Conservation (phyloP, 2,888 invertebrate genomes). For the Drosophila prolongata region DNA sequence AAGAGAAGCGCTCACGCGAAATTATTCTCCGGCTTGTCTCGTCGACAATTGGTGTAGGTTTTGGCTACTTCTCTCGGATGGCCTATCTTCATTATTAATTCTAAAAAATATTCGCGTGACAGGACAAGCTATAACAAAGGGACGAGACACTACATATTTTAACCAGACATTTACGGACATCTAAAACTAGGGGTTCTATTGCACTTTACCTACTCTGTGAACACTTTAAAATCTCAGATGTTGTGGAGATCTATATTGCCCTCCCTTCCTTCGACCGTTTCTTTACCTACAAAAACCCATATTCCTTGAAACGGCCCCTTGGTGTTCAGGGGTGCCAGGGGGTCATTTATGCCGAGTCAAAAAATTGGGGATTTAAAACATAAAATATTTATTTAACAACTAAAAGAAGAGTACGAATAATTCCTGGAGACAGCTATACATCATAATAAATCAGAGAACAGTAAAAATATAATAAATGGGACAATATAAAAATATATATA, state of each 20-base stretch:
- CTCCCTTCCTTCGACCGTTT: not conserved
- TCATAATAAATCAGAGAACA: too few species aligned
- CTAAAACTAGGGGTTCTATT: not conserved
- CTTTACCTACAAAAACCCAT: not conserved
- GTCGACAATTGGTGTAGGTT: not conserved
- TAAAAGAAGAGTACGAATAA: too few species aligned
- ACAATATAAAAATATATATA: too few species aligned
- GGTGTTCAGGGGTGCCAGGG: too few species aligned
- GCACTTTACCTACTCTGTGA: not conserved
- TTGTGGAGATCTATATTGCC: not conserved
- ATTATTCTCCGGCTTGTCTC: not conserved
- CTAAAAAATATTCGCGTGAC: not conserved
- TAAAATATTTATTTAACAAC: too few species aligned
- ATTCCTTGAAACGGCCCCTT: too few species aligned
- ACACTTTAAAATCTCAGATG: not conserved
- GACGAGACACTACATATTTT: not conserved
- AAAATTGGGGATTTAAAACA: too few species aligned
- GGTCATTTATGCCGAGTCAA: too few species aligned
- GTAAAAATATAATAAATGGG: too few species aligned
- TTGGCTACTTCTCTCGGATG: not conserved
- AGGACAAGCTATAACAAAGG: constrained; percentile 1
- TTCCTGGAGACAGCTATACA: too few species aligned
- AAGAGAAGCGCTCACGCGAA: constrained; percentile 3
- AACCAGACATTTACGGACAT: not conserved
- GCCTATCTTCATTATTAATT: constrained; percentile 1